These are phyloP conservation scores for Drosophila helvetica DNA, from an alignment of 2,888 invertebrate species.

Conservation along the genomic window DNA sequence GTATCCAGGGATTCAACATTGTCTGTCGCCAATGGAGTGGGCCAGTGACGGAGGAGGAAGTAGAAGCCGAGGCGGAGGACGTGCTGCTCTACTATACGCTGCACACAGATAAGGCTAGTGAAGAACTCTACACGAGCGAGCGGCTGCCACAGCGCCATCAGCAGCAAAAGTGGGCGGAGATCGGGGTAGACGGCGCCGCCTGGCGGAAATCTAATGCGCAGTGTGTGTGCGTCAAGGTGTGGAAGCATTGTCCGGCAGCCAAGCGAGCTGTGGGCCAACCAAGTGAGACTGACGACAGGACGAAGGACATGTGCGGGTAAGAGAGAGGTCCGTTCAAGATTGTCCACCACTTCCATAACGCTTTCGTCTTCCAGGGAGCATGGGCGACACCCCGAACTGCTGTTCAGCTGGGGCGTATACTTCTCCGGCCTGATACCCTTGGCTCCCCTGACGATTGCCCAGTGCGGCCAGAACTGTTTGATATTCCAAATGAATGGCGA, in stretches of 20 bases:
- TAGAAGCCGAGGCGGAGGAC: constrained; percentile 39
- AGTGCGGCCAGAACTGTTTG: constrained; percentile 85
- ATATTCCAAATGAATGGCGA: constrained; percentile 95
- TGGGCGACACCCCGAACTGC: constrained; percentile 84
- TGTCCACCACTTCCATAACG: neutral
- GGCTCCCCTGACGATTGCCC: constrained; percentile 53
- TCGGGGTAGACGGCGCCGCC: constrained; percentile 86
- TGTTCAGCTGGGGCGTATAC: constrained; percentile 93
- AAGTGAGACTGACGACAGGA: constrained; percentile 51
- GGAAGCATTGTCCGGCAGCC: constrained; percentile 69
- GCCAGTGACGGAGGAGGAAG: constrained; percentile 4
- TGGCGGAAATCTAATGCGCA: constrained; percentile 85
- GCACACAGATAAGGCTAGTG: constrained; percentile 91
- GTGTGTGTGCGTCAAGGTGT: constrained; percentile 82
- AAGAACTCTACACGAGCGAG: constrained; percentile 93
- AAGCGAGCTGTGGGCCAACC: constrained; percentile 17
- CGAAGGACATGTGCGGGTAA: constrained; percentile 16
- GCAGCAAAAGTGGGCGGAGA: constrained; percentile 91
- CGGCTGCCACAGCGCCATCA: constrained; percentile 87
- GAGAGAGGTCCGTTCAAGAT: neutral
- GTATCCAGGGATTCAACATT: constrained; percentile 89
- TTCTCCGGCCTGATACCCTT: constrained; percentile 91
- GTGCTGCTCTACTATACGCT: constrained; percentile 90
- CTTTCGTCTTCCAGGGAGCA: neutral
- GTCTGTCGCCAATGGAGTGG: constrained; percentile 42